Base-by-base conservation (phyloP, 2,888 invertebrate genomes). In the Parnassius glacialis region DNA sequence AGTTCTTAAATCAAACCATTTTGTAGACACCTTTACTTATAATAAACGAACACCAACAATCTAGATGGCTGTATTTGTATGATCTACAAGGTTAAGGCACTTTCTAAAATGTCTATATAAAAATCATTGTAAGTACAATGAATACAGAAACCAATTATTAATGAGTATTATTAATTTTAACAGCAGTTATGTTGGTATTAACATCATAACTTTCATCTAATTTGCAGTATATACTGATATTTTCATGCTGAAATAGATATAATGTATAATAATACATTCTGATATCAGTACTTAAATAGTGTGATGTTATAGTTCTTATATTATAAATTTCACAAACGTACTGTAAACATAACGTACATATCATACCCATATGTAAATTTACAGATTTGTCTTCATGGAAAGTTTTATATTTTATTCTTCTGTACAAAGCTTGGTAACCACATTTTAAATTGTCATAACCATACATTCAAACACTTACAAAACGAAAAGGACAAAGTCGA, bases 401-500 rank as follows among this genome's bases (percentile, higher is more conserved):
- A 42, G 50, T 51, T 51, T n/a, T 51, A 64, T 64, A 61, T 61
- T 61, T 61, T 67, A 66, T 61, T 55, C 67, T 69, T 70, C 67
- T 73, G 66, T 70, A 74, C 71, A 74, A 68, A 73, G 69, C 77
- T 79, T 83, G 85, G 85, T 85, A 85, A 87, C 87, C 60, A 68
- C 65, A 65, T 42, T 66, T 69, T 57, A 44, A 58, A 56, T 57
- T 57, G 13, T 13, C 13, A 3, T 13, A 54, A 58, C 43, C 50
- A 25, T 51, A 57, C 42, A 65, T 64, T 63, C 64, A 67, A 53
- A 63, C 64, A 67, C 55, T 72, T 65, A 72, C 66, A 68, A 70
- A 47, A 64, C 67, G 64, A 76, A 67, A 69, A 79, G 82, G 79
- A 76, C 84, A 82, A 73, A 71, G 75, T 77, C 74, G 64, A 57